Percentiles rank a stretch among this genome's conserved stretches.
These are phyloP conservation scores for Enhydra lutris DNA, from an alignment of 2,113 vertebrate genomes.

Conservation along the genomic window DNA sequence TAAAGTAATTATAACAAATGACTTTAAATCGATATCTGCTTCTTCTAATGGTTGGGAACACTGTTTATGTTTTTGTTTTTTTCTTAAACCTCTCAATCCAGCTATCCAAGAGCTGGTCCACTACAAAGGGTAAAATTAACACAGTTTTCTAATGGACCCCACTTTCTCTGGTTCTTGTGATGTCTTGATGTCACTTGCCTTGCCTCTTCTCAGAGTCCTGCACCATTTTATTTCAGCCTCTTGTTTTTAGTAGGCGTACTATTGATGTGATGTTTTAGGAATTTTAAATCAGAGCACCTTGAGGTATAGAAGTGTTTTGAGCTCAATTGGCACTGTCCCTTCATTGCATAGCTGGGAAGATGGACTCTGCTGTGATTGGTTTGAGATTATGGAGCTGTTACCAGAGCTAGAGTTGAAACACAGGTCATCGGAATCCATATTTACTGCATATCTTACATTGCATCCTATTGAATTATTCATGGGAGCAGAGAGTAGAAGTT, in stretches of 20 bases:
- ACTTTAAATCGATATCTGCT: not conserved
- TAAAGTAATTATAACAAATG: slow-evolving; percentile 19
- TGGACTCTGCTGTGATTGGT: not conserved
- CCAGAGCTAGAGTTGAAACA: not conserved
- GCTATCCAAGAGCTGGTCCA: not conserved
- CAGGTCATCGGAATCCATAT: not conserved
- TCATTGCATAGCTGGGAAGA: not conserved
- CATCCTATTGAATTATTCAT: not conserved
- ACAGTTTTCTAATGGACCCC: not conserved
- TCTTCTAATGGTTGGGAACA: not conserved
- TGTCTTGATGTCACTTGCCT: not conserved
- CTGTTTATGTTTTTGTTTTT: not conserved
- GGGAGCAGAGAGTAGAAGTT: not conserved
- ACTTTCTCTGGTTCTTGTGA: not conserved
- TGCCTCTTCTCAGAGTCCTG: not conserved
- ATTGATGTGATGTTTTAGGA: not conserved
- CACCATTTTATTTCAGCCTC: not conserved
- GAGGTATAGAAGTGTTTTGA: not conserved
- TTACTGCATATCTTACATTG: not conserved
- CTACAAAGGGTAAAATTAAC: not conserved
- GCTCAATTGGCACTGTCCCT: not conserved
- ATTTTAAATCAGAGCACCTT: slow-evolving; percentile 4
- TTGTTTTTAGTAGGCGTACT: not conserved
- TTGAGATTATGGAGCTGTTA: not conserved
- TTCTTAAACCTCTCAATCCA: not conserved